Percentiles rank a stretch among this genome's conserved stretches.
These are phyloP conservation scores for Pseudopipra pipra DNA, from an alignment of 2,113 vertebrate species.

Conservation along the genomic window DNA sequence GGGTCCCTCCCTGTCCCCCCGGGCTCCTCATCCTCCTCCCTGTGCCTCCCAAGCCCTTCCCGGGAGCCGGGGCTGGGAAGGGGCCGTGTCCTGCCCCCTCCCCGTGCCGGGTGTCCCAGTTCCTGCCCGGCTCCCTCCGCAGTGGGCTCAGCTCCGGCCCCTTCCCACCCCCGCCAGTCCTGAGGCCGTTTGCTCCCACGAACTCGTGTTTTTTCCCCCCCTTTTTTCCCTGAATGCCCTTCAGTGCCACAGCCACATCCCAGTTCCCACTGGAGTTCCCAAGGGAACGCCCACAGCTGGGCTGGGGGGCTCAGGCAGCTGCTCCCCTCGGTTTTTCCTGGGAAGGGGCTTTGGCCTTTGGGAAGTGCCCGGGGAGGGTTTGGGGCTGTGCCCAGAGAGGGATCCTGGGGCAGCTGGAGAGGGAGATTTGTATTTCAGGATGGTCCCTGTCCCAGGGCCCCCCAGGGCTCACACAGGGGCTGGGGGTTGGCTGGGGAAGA, in stretches of 20 bases:
- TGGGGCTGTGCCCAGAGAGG: rapidly evolving
- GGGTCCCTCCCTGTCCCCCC: not conserved
- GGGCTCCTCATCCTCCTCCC: not conserved
- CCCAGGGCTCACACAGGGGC: not conserved
- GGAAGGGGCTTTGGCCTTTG: not conserved
- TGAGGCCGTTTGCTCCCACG: rapidly evolving
- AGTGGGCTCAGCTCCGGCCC: not conserved
- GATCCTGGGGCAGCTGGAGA: not conserved
- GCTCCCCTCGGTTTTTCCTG: rapidly evolving
- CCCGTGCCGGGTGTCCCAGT: not conserved
- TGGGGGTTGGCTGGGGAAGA: not conserved
- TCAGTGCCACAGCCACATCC: rapidly evolving
- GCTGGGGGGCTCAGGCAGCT: no score
- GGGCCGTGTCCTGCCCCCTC: not conserved
- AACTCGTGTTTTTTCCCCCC: rapidly evolving
- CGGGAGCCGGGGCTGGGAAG: rapidly evolving
- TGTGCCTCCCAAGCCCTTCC: no score
- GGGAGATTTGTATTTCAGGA: rapidly evolving
- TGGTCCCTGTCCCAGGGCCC: not conserved
- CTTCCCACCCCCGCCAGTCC: rapidly evolving
- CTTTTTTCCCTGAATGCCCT: rapidly evolving
- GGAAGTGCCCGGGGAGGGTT: not conserved
- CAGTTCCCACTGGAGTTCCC: rapidly evolving
- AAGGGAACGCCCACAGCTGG: rapidly evolving
- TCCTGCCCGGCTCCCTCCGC: not conserved